Percentiles rank a stretch among this genome's conserved stretches.
Evolutionary conservation across 2,113 vertebrate species (phyloP).

Genomic region (Gallinago media): DNA sequence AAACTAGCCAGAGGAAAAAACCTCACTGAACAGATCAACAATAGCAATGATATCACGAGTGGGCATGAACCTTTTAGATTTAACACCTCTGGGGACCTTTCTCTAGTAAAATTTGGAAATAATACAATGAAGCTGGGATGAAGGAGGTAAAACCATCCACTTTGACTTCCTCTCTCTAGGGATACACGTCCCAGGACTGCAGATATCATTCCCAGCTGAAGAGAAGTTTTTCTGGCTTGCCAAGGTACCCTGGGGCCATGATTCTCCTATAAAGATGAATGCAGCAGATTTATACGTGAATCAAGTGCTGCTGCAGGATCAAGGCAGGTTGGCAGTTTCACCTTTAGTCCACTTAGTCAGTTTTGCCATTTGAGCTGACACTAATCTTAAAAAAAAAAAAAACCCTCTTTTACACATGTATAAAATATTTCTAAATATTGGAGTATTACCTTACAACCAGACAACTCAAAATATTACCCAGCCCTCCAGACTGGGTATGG

Average conservation of each 20-base stretch:
- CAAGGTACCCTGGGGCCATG: background rate
- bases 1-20: background rate
- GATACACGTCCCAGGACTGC: background rate
- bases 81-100: background rate
- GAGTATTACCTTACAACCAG: background rate
- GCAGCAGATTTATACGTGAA: background rate
- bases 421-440: background rate
- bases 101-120: background rate
- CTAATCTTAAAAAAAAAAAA: background rate
- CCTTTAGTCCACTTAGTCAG: background rate
- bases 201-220: background rate
- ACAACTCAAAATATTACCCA: background rate
- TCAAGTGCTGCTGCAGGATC: background rate
- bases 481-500: background rate
- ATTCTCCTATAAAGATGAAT: background rate
- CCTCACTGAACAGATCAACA: background rate
- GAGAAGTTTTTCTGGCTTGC: background rate
- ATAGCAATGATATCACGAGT: background rate
- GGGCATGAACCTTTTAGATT: background rate
- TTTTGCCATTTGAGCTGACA: background rate
- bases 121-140: background rate
- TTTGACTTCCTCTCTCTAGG: background rate
- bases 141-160: background rate
- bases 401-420: background rate
- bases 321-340: background rate